A percentile compares a stretch with the other conserved stretches of the same genome.
These are phyloP conservation scores for Lepidocolaptes lacrymiger DNA, from an alignment of 2,797 vertebrate genomes.

Conservation along the genomic window DNA sequence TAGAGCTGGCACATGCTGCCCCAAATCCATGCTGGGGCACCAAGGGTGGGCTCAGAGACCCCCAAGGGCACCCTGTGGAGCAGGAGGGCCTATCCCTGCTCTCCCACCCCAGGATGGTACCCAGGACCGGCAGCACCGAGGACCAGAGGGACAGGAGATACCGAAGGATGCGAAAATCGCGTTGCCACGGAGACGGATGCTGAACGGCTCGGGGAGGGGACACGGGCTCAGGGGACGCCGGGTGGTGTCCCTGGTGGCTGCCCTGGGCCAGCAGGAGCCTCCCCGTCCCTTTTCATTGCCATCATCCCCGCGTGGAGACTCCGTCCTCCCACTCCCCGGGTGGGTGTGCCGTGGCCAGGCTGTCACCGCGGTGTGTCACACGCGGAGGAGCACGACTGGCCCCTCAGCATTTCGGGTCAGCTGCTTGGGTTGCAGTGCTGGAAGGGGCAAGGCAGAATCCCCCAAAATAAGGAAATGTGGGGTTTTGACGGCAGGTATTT, in stretches of 20 bases:
- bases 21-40: neutral
- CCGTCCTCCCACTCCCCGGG: neutral
- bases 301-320: neutral
- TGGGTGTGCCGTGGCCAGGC: rapidly evolving
- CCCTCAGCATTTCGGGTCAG: neutral
- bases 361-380: rapidly evolving
- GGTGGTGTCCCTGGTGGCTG: neutral
- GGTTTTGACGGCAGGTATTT: neutral
- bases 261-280: neutral
- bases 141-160: neutral
- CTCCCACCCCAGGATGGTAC: neutral
- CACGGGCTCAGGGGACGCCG: neutral
- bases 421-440: neutral
- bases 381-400: rapidly evolving
- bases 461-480: neutral
- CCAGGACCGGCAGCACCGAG: rapidly evolving
- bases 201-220: neutral
- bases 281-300: neutral
- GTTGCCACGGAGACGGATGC: constrained; percentile 59
- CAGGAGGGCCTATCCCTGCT: rapidly evolving
- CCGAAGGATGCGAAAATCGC: neutral
- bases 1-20: neutral
- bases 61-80: neutral
- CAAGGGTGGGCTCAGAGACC: neutral
- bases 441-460: neutral